phyloP scores from a whole-genome alignment of 2,113 vertebrate species.

The Saguinus imperator region DNA sequence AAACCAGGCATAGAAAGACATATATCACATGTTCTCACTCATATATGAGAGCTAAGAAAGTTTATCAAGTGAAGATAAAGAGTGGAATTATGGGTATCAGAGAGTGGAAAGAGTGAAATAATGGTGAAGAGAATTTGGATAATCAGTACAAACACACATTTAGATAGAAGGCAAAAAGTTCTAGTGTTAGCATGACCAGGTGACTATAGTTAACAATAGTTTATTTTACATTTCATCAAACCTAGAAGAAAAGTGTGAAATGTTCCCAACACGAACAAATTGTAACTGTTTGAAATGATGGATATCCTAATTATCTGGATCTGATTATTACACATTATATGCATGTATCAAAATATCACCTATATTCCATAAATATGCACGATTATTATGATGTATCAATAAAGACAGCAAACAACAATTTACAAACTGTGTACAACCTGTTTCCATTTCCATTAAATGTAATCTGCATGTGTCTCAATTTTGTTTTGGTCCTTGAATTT shows the following conservation, averaged over 20 bases:
- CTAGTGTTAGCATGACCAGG: background rate
- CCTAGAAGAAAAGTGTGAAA: background rate
- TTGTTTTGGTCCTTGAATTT: background rate
- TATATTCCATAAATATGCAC: background rate
- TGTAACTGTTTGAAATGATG: background rate
- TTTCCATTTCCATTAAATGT: background rate
- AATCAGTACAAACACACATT: background rate
- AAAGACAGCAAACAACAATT: background rate
- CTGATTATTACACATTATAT: background rate
- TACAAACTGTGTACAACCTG: background rate
- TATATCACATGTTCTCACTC: background rate
- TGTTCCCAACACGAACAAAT: background rate
- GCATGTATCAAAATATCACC: background rate
- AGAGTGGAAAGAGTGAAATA: background rate
- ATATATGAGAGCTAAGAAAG: background rate
- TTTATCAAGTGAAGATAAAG: background rate
- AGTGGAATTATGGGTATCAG: background rate
- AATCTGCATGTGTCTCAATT: background rate
- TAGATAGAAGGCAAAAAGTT: background rate
- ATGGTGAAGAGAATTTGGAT: background rate
- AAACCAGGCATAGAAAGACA: background rate
- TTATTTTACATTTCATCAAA: background rate
- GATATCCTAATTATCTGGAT: background rate
- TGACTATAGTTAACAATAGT: background rate
- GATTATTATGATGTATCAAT: background rate